Evolutionary conservation across 2,797 vertebrate species (phyloP).

Genomic region (Pseudochirops corinnae): DNA sequence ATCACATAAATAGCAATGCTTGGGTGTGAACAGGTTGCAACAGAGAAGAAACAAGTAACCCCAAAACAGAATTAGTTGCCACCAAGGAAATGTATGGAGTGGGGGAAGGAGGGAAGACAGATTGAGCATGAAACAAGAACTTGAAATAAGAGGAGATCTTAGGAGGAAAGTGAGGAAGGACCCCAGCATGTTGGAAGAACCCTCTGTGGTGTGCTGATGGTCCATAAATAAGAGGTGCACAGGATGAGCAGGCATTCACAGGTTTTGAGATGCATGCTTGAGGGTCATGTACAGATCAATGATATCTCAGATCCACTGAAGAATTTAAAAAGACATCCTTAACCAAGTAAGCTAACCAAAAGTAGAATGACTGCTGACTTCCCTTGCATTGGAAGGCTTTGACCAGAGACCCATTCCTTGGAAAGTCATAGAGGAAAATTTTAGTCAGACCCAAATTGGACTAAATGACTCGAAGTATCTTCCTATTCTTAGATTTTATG

Average conservation of each 20-base stretch:
- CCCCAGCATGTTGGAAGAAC: neutral
- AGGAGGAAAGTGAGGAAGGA: neutral
- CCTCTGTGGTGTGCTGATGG: neutral
- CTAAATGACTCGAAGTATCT: neutral
- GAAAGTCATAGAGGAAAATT: neutral
- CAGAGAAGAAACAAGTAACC: neutral
- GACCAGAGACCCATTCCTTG: neutral
- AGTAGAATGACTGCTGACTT: neutral
- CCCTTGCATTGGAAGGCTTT: neutral
- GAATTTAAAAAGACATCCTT: neutral
- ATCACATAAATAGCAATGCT: neutral
- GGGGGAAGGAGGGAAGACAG: neutral
- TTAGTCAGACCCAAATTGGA: neutral
- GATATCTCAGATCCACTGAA: neutral
- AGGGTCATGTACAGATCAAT: neutral
- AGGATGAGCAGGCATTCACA: neutral
- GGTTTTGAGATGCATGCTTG: neutral
- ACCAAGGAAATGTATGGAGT: neutral
- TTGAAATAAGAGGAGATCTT: neutral
- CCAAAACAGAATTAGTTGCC: neutral
- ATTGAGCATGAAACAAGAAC: neutral
- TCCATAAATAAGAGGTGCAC: neutral
- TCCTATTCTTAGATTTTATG: neutral
- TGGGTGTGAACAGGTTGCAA: neutral
- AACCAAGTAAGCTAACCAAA: neutral